phyloP scores from a whole-genome alignment of 2,113 vertebrate species.

The Rattus rattus region DNA sequence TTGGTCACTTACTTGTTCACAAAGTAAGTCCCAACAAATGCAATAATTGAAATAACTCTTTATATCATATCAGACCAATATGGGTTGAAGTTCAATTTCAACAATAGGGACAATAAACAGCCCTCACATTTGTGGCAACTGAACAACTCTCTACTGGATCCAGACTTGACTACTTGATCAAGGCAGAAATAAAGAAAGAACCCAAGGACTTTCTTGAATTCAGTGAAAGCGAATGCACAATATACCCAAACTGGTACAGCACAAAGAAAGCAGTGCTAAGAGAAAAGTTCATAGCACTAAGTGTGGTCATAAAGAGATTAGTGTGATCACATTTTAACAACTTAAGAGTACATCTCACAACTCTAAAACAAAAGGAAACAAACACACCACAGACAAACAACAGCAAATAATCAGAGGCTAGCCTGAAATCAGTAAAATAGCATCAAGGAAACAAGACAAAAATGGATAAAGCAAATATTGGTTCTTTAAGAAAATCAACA shows the following conservation, averaged over 20 bases:
- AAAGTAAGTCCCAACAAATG: not conserved
- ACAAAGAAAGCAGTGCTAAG: not conserved
- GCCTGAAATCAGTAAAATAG: not conserved
- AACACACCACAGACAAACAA: not conserved
- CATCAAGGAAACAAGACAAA: not conserved
- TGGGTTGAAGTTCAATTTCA: not conserved
- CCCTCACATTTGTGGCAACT: not conserved
- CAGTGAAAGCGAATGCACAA: not conserved
- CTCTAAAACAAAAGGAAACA: not conserved
- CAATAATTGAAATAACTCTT: not conserved
- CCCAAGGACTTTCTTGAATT: not conserved
- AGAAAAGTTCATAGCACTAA: not conserved
- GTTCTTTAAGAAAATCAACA: not conserved
- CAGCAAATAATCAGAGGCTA: not conserved
- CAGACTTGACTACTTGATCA: not conserved
- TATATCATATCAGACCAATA: not conserved
- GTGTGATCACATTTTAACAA: not conserved
- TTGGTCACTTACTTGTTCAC: not conserved
- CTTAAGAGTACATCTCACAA: not conserved
- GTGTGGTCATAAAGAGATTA: not conserved
- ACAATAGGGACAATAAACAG: not conserved
- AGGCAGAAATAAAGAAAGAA: not conserved
- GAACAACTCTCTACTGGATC: not conserved
- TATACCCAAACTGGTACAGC: not conserved
- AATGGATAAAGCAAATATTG: not conserved